Evolutionary conservation across 2,888 invertebrate species (phyloP).

Genomic region (Yponomeuta malinellus): DNA sequence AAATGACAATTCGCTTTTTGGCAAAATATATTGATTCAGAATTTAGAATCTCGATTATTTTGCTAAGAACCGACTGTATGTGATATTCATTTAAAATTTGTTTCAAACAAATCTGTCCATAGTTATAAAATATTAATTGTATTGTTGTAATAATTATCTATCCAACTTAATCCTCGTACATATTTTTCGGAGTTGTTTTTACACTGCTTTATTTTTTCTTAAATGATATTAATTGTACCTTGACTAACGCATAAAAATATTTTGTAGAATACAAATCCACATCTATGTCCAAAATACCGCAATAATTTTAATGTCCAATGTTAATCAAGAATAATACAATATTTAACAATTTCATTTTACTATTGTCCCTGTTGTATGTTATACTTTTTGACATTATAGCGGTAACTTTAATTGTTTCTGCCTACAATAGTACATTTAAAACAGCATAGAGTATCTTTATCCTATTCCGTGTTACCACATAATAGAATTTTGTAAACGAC

Average conservation of each 20-base stretch:
- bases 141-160: conserved; percentile 7
- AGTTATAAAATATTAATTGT: conserved; percentile 24
- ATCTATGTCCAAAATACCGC: not conserved
- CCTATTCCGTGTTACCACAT: conserved; percentile 28
- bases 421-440: not conserved
- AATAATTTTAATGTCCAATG: not conserved
- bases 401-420: too few species aligned
- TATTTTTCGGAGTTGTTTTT: not conserved
- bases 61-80: conserved; percentile 34
- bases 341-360: conserved; percentile 2
- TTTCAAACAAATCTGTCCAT: conserved; percentile 61
- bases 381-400: not conserved
- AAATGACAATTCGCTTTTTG: conserved; percentile 14
- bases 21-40: conserved; percentile 2
- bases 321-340: not conserved
- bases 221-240: not conserved
- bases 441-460: conserved; percentile 17
- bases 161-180: not conserved
- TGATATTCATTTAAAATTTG: conserved; percentile 53
- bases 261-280: not conserved
- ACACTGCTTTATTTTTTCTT: not conserved
- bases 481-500: conserved; percentile 21
- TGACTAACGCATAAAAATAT: not conserved
- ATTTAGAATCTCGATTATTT: not conserved
- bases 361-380: not conserved